Conservation (phyloP, 2,797 vertebrate genomes). For the Gorsachius magnificus region DNA sequence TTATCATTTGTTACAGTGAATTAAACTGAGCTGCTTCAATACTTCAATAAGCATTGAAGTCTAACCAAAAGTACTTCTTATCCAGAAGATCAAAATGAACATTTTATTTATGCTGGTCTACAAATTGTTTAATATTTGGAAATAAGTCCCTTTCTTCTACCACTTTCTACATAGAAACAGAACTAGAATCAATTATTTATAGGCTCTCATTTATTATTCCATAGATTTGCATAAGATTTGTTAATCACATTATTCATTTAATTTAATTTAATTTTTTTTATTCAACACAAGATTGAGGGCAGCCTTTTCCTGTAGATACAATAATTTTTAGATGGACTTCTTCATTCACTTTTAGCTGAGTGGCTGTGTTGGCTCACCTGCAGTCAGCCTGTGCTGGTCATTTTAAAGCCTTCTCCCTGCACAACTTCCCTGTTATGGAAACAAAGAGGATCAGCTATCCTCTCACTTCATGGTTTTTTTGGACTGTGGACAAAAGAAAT, state of each 20-base stretch:
- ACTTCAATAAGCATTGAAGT: background rate
- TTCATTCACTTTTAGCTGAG: background rate
- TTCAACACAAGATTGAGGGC: background rate
- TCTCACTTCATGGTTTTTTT: background rate
- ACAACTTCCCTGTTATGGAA: background rate
- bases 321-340: background rate
- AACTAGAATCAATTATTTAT: background rate
- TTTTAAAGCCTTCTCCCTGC: background rate
- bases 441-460: background rate
- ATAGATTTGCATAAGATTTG: background rate
- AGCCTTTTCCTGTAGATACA: background rate
- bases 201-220: background rate
- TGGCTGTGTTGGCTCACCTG: background rate
- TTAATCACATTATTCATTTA: background rate
- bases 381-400: background rate
- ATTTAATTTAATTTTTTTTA: background rate
- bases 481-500: background rate
- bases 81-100: background rate
- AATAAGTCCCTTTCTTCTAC: background rate
- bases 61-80: background rate
- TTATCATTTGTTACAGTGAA: background rate
- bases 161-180: background rate
- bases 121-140: background rate
- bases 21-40: background rate
- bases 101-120: background rate